Conservation (phyloP, 2,113 vertebrate genomes). For the Thryonomys swinderianus region DNA sequence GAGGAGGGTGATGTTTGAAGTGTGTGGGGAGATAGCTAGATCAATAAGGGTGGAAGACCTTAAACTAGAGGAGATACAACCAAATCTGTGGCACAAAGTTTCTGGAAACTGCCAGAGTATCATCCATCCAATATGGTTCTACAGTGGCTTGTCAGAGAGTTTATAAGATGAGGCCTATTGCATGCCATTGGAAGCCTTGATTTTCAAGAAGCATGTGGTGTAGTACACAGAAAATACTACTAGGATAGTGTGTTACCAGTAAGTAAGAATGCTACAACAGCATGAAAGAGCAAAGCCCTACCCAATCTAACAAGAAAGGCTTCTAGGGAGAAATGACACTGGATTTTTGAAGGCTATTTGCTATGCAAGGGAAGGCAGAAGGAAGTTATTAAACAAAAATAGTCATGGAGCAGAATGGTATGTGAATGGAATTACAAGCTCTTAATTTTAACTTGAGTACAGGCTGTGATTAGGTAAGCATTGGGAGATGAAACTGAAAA, state of each 20-base stretch:
- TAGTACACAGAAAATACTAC: slow-evolving; percentile 17
- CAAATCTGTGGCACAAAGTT: slow-evolving; percentile 25
- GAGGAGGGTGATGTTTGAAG: background rate
- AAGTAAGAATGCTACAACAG: background rate
- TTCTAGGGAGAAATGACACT: slow-evolving; percentile 17
- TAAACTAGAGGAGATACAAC: slow-evolving; percentile 21
- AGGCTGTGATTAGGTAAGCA: background rate
- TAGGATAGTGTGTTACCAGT: background rate
- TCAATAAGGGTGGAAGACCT: background rate
- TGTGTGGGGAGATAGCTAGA: background rate
- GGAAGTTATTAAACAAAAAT: slow-evolving; percentile 21
- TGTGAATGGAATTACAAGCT: slow-evolving; percentile 14
- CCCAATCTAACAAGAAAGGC: background rate
- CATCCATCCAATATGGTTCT: slow-evolving; percentile 47
- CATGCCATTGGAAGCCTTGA: background rate
- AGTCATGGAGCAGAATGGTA: background rate
- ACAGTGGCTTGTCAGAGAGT: slow-evolving; percentile 26
- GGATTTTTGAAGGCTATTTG: slow-evolving; percentile 6
- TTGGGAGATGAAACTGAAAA: slow-evolving; percentile 20
- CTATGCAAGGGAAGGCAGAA: slow-evolving; percentile 25
- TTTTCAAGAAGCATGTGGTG: slow-evolving; percentile 8
- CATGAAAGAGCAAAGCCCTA: background rate
- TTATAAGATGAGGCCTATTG: background rate
- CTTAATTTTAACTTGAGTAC: background rate
- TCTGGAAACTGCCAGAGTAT: slow-evolving; percentile 11